phyloP scores from a whole-genome alignment of 2,797 vertebrate species.

The Pseudocheirus occidentalis region DNA sequence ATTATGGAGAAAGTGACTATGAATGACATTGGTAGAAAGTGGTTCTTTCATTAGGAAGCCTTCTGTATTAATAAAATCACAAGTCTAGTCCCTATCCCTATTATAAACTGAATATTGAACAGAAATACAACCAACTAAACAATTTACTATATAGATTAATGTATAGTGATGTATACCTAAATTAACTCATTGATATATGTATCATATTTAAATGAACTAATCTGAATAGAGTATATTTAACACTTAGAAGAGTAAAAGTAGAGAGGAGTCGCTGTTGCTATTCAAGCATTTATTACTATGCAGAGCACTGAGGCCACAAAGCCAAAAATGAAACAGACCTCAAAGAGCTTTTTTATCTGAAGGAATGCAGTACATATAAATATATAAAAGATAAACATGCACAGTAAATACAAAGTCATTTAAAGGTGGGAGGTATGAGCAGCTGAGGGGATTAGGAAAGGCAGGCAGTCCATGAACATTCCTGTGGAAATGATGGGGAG shows the following conservation, averaged over 20 bases:
- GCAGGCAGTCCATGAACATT: background rate
- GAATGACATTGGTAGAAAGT: background rate
- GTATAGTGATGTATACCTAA: background rate
- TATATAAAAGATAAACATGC: background rate
- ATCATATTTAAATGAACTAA: background rate
- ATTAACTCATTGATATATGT: background rate
- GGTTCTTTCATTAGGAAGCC: background rate
- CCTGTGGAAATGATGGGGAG: background rate
- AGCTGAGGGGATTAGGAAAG: background rate
- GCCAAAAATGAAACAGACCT: background rate
- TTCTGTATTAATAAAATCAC: background rate
- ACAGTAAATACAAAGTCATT: background rate
- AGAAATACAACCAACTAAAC: background rate
- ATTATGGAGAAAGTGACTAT: background rate
- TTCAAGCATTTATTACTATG: background rate
- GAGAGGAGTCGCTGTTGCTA: background rate
- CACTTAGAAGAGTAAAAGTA: background rate
- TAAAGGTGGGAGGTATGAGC: background rate
- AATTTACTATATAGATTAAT: background rate
- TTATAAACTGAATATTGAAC: background rate
- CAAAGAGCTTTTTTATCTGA: background rate
- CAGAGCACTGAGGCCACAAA: background rate
- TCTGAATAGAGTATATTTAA: background rate
- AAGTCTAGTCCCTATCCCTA: background rate
- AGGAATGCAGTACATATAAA: background rate